phyloP scores from a whole-genome alignment of 2,888 invertebrate species.

The Acleris sparsana region DNA sequence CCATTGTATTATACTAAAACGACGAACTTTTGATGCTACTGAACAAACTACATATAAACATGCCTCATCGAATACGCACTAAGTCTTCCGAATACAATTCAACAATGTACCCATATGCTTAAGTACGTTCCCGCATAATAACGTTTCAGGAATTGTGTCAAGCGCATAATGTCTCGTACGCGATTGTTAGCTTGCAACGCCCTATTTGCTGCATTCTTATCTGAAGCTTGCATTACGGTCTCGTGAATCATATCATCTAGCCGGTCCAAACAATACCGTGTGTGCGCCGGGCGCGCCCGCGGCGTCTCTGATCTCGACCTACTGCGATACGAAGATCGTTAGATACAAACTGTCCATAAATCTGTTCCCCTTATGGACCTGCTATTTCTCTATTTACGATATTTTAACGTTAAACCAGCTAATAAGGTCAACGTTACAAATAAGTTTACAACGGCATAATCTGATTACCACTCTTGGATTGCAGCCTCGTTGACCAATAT shows the following conservation, averaged over 20 bases:
- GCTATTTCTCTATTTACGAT: conserved; percentile 71
- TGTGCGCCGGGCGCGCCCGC: conserved; percentile 74
- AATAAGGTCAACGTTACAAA: conserved; percentile 57
- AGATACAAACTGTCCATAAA: conserved; percentile 73
- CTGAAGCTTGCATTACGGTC: conserved; percentile 66
- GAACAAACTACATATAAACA: conserved; percentile 31
- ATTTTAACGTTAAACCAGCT: conserved; percentile 69
- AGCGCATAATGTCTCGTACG: conserved; percentile 60
- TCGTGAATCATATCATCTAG: conserved; percentile 74
- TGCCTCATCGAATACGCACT: conserved; percentile 8
- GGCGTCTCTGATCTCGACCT: conserved; percentile 73
- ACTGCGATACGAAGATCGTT: conserved; percentile 63
- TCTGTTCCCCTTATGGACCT: conserved; percentile 73
- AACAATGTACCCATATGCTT: conserved; percentile 53
- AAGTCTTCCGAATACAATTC: conserved; percentile 17
- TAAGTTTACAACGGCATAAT: conserved; percentile 24
- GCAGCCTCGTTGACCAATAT: conserved; percentile 13
- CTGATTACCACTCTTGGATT: conserved; percentile 26
- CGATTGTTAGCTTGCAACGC: conserved; percentile 72
- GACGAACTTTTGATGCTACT: conserved; percentile 41
- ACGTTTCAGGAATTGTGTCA: conserved; percentile 65
- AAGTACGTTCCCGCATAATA: conserved; percentile 49
- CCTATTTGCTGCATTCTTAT: conserved; percentile 78
- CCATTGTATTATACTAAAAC: conserved; percentile 31
- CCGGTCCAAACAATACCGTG: conserved; percentile 68